Conservation (phyloP, 1,140 invertebrate species). For the Camponotus vicinus region DNA sequence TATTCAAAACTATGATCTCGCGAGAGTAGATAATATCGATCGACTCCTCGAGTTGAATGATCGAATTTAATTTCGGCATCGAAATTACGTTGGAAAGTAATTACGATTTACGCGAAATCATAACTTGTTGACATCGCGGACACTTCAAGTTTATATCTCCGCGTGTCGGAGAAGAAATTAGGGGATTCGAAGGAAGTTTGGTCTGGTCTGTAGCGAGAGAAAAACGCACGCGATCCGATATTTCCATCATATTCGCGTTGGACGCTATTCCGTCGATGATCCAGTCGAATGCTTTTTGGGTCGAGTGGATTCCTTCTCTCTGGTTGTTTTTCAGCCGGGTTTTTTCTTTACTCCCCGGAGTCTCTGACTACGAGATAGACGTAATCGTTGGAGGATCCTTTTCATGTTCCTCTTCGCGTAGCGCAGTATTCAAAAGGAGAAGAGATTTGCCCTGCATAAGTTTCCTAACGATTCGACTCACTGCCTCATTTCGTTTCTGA, state of each 20-base stretch:
- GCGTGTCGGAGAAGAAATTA: conserved; percentile 8
- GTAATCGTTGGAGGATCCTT: conserved; percentile 60
- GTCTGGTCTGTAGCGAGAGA: conserved; percentile 26
- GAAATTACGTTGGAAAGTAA: conserved; percentile 5
- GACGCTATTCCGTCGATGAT: conserved; percentile 63
- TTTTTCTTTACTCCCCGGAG: conserved; percentile 33
- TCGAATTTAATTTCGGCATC: conserved; percentile 35
- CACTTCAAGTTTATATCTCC: conserved; percentile 54
- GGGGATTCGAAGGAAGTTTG: conserved; percentile 9
- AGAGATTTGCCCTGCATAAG: conserved; percentile 34
- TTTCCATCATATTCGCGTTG: conserved; percentile 47
- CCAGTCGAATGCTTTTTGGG: conserved; percentile 68
- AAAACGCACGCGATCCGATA: conserved; percentile 26
- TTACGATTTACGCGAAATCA: conserved; percentile 22
- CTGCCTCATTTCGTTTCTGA: conserved; percentile 54
- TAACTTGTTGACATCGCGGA: neutral
- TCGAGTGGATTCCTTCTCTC: conserved; percentile 66
- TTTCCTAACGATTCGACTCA: conserved; percentile 58
- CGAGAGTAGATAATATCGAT: conserved; percentile 54
- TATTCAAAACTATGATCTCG: conserved; percentile 36
- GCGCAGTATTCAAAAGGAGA: conserved; percentile 37
- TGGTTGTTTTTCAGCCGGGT: conserved; percentile 59
- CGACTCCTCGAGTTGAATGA: neutral
- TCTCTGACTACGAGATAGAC: conserved; percentile 62
- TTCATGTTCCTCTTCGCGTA: conserved; percentile 54